Evolutionary conservation across 2,888 invertebrate species (phyloP).

Genomic region (Prosopocoilus inquinatus): DNA sequence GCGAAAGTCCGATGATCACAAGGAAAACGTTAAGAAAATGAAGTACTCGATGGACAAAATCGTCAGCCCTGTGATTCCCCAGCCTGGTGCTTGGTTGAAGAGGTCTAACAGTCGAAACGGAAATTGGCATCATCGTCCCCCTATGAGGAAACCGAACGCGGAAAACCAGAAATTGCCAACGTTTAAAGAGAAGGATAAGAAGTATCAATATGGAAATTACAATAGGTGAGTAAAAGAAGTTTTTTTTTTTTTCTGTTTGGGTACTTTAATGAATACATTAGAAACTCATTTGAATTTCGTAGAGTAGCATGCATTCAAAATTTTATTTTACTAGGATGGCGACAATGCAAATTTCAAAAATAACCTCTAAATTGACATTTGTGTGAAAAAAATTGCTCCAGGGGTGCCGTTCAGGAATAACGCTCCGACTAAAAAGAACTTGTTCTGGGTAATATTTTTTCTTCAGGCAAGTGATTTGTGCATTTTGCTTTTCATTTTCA

Average conservation of each 20-base stretch:
- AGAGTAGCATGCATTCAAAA: too few species aligned
- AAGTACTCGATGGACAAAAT: conserved; percentile 81
- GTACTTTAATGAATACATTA: too few species aligned
- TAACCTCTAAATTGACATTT: too few species aligned
- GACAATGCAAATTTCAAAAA: too few species aligned
- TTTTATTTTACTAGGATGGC: too few species aligned
- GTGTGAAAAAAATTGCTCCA: too few species aligned
- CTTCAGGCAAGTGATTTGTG: too few species aligned
- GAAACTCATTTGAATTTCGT: too few species aligned
- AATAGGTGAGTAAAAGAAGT: conserved; percentile 59
- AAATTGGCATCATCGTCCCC: conserved; percentile 43
- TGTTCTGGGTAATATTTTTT: too few species aligned
- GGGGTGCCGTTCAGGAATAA: too few species aligned
- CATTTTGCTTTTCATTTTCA: too few species aligned
- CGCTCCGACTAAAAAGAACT: too few species aligned
- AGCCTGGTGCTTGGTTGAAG: conserved; percentile 80
- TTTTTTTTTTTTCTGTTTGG: background rate
- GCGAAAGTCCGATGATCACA: conserved; percentile 57
- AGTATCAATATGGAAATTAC: conserved; percentile 95
- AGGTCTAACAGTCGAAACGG: conserved; percentile 46
- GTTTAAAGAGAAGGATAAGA: conserved; percentile 73
- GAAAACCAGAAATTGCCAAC: conserved; percentile 57
- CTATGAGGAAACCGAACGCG: conserved; percentile 48
- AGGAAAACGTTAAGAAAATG: conserved; percentile 60
- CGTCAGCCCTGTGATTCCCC: conserved; percentile 88